phyloP scores from a whole-genome alignment of 2,113 vertebrate species.

The Seriola quinqueradiata region DNA sequence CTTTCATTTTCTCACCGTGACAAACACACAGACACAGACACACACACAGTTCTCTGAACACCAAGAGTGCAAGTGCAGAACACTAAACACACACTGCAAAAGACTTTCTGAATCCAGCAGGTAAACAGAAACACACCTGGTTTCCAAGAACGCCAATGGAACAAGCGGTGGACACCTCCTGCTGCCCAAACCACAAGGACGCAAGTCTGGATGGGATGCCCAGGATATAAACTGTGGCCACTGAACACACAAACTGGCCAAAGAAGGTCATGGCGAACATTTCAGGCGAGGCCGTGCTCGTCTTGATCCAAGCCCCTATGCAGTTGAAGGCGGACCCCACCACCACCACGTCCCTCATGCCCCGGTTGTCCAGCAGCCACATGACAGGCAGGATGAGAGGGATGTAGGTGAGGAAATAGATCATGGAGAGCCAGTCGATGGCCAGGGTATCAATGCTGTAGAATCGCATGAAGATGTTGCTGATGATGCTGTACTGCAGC shows the following conservation, averaged over 20 bases:
- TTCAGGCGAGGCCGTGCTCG: slow-evolving; percentile 83
- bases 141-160: slow-evolving; percentile 91
- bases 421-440: slow-evolving; percentile 93
- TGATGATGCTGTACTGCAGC: slow-evolving; percentile 92
- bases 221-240: slow-evolving; percentile 89
- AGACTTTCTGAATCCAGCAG: slow-evolving; percentile 12
- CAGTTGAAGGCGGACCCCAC: slow-evolving; percentile 88
- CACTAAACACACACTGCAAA: not conserved
- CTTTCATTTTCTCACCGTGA: not conserved
- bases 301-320: slow-evolving; percentile 91
- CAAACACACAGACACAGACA: not conserved
- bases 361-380: slow-evolving; percentile 82
- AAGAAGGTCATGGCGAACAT: slow-evolving; percentile 87
- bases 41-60: not conserved
- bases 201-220: slow-evolving; percentile 90
- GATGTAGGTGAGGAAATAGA: slow-evolving; percentile 91
- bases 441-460: slow-evolving; percentile 83
- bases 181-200: slow-evolving; percentile 89
- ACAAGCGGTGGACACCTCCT: slow-evolving; percentile 90
- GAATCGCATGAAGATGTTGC: slow-evolving; percentile 87
- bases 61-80: not conserved
- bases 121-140: slow-evolving; percentile 85
- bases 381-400: slow-evolving; percentile 89
- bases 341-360: slow-evolving; percentile 87
- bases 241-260: slow-evolving; percentile 88